Evolutionary conservation across 23 tunicate species (phyloP).

Genomic region (Ciona savignyi): DNA sequence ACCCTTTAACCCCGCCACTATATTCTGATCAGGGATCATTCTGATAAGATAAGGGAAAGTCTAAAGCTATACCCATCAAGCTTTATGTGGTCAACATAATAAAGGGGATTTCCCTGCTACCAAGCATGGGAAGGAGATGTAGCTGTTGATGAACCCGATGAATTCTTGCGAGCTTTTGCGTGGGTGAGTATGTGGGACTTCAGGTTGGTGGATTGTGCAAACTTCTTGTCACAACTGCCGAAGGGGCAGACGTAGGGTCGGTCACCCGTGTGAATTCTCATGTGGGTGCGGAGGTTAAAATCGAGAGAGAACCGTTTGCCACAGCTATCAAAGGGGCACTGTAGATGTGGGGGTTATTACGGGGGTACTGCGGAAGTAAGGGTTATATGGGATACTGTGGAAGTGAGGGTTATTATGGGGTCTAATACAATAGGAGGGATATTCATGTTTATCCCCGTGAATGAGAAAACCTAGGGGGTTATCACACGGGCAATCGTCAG

Average conservation of each 20-base stretch:
- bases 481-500: too few species aligned
- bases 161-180: conserved; percentile 87
- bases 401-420: background rate
- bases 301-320: conserved; percentile 93
- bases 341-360: too few species aligned
- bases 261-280: conserved; percentile 96
- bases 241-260: conserved; percentile 96
- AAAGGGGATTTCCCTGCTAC: background rate
- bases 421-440: background rate
- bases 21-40: too few species aligned
- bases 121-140: conserved; percentile 59
- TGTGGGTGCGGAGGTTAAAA: conserved; percentile 90
- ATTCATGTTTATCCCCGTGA: too few species aligned
- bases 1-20: too few species aligned
- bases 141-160: conserved; percentile 52
- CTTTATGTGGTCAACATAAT: background rate
- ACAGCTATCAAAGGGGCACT: conserved; percentile 96
- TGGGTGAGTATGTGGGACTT: conserved; percentile 94
- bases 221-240: conserved; percentile 82
- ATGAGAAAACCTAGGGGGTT: too few species aligned
- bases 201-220: conserved; percentile 92
- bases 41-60: too few species aligned
- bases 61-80: too few species aligned
- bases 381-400: background rate
- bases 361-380: too few species aligned